Percentiles rank a stretch among this genome's conserved stretches.
phyloP scores from a whole-genome alignment of 1,140 invertebrate genomes.

The Laodelphax striatellus region DNA sequence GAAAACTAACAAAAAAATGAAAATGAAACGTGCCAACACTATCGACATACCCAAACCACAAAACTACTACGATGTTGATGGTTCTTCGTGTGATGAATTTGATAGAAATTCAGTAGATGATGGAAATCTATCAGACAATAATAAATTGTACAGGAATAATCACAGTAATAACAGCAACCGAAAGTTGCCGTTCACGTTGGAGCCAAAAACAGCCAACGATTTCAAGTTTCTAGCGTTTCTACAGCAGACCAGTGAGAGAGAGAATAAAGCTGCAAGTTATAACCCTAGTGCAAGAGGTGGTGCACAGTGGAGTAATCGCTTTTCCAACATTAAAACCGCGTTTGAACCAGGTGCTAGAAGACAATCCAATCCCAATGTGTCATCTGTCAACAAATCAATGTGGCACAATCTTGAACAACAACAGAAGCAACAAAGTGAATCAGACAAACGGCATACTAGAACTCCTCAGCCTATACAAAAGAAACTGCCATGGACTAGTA shows the following conservation, averaged over 20 bases:
- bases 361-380: neutral
- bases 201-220: constrained; percentile 73
- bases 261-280: constrained; percentile 20
- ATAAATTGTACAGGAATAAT: constrained; percentile 2
- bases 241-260: constrained; percentile 38
- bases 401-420: constrained; percentile 12
- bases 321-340: constrained; percentile 73
- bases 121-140: constrained; percentile 7
- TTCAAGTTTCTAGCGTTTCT: constrained; percentile 73
- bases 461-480: constrained; percentile 21
- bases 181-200: constrained; percentile 41
- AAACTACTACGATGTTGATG: constrained; percentile 38
- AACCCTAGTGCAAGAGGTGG: constrained; percentile 26
- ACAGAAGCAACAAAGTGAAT: neutral
- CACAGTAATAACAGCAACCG: neutral
- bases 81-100: constrained; percentile 25
- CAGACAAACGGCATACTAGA: neutral
- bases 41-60: constrained; percentile 70
- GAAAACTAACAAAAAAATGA: constrained; percentile 48
- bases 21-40: constrained; percentile 77
- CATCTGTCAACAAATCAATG: constrained; percentile 12
- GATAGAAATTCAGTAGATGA: constrained; percentile 18
- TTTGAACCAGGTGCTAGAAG: constrained; percentile 45
- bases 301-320: constrained; percentile 58
- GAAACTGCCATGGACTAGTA: constrained; percentile 25